These are phyloP conservation scores for Latrodectus hesperus DNA, from an alignment of 2,888 invertebrate species.

Conservation along the genomic window DNA sequence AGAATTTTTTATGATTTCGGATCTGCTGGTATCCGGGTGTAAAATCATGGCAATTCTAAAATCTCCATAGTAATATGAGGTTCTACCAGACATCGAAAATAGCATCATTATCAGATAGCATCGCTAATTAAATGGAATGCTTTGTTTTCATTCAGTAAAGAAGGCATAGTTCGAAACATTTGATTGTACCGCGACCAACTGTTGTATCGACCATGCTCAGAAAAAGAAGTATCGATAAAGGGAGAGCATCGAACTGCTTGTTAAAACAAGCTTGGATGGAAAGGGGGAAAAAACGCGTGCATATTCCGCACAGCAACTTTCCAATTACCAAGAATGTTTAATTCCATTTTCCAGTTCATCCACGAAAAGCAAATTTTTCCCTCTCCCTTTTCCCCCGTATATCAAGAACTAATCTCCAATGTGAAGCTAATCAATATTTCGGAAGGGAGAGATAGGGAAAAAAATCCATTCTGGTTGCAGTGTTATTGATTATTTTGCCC, in stretches of 20 bases:
- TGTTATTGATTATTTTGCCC: conserved; percentile 69
- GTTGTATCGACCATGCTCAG: conserved; percentile 53
- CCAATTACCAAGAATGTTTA: conserved; percentile 68
- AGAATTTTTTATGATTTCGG: too few relatives aligned
- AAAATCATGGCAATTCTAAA: too few relatives aligned
- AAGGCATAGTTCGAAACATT: too few relatives aligned
- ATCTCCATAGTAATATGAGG: too few relatives aligned
- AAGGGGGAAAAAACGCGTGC: conserved; percentile 16
- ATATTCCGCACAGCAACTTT: conserved; percentile 46
- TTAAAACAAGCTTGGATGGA: conserved; percentile 48
- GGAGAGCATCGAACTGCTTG: conserved; percentile 42
- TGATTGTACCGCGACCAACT: conserved; percentile 34
- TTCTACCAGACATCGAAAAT: too few relatives aligned
- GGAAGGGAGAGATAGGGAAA: conserved; percentile 35
- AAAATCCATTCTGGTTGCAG: conserved; percentile 67
- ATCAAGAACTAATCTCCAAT: conserved; percentile 68
- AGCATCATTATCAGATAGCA: too few relatives aligned
- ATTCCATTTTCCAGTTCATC: conserved; percentile 69
- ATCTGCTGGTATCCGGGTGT: too few relatives aligned
- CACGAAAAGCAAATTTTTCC: conserved; percentile 61
- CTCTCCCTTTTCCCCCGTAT: conserved; percentile 33
- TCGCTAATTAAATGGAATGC: too few relatives aligned
- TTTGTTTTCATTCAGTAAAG: too few relatives aligned
- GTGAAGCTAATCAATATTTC: conserved; percentile 63
- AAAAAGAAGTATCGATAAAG: conserved; percentile 46